phyloP scores from a whole-genome alignment of 1,140 invertebrate species.

The Eciton burchellii region DNA sequence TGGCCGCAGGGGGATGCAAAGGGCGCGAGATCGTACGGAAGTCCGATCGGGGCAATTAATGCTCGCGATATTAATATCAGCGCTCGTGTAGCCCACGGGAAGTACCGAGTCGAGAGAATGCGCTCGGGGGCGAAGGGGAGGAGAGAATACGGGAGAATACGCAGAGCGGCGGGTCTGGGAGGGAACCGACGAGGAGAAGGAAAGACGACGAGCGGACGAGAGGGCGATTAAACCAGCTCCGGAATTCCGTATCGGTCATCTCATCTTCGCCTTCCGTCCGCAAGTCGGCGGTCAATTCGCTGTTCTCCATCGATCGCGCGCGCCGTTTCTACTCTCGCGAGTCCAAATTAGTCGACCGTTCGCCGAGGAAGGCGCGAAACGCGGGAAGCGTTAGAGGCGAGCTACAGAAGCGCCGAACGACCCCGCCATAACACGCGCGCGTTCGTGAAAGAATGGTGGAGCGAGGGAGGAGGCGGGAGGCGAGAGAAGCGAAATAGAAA shows the following conservation, averaged over 20 bases:
- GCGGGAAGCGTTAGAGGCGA: background rate
- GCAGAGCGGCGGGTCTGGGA: background rate
- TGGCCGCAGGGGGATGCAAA: too few relatives aligned
- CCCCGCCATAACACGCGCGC: too few relatives aligned
- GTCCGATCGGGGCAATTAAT: slow-evolving; percentile 69
- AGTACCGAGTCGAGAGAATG: slow-evolving; percentile 15
- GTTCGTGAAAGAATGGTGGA: background rate
- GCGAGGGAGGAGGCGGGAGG: background rate
- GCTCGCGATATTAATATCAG: slow-evolving; percentile 75
- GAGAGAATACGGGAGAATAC: background rate
- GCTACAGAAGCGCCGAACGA: background rate
- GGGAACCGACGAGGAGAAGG: too few relatives aligned
- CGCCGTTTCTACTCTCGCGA: background rate
- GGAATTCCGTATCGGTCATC: slow-evolving; percentile 35
- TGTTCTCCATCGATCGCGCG: background rate
- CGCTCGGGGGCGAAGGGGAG: background rate
- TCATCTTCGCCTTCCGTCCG: slow-evolving; percentile 13
- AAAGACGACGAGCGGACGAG: slow-evolving; percentile 12
- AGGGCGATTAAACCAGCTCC: slow-evolving; percentile 8
- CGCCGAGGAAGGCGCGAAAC: background rate
- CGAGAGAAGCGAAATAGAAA: slow-evolving; percentile 13
- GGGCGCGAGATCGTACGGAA: background rate
- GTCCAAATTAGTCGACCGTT: slow-evolving; percentile 11
- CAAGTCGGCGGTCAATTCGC: slow-evolving; percentile 3
- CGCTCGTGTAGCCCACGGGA: background rate